phyloP scores from a whole-genome alignment of 2,113 vertebrate species.

The Nesoenas mayeri region DNA sequence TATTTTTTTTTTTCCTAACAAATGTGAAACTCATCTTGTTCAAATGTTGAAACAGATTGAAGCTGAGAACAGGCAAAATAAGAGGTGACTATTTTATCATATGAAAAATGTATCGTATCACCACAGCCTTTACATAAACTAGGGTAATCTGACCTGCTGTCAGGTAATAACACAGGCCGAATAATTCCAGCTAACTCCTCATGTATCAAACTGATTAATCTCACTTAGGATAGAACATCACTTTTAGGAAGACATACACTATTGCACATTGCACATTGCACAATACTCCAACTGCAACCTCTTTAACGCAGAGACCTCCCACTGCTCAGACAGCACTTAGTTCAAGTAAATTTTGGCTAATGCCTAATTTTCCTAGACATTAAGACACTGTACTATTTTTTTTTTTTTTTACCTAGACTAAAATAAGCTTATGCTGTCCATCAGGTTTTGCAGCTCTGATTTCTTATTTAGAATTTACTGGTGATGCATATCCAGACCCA shows the following conservation, averaged over 20 bases:
- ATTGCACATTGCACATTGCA: not conserved
- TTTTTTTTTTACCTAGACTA: not conserved
- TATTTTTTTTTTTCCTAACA: not conserved
- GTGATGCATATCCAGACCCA: fast-evolving
- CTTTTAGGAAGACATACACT: not conserved
- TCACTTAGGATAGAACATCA: not conserved
- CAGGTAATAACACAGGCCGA: not conserved
- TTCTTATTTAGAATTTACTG: not conserved
- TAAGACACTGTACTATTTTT: not conserved
- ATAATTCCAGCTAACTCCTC: not conserved
- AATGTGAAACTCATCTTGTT: not conserved
- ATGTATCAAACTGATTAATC: not conserved
- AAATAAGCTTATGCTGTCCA: not conserved
- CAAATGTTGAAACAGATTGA: not conserved
- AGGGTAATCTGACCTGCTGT: not conserved
- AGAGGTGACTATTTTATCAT: not conserved
- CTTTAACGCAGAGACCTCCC: not conserved
- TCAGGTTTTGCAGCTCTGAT: not conserved
- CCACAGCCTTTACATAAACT: not conserved
- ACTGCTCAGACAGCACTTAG: not conserved
- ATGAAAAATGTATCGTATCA: not conserved
- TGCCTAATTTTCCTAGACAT: not conserved
- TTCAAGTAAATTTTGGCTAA: not conserved
- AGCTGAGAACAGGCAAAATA: not conserved
- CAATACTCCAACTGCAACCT: not conserved